Evolutionary conservation across 53 echinoderm and acorn worm genomes (phyloP).

Genomic region (Luidia sarsii): DNA sequence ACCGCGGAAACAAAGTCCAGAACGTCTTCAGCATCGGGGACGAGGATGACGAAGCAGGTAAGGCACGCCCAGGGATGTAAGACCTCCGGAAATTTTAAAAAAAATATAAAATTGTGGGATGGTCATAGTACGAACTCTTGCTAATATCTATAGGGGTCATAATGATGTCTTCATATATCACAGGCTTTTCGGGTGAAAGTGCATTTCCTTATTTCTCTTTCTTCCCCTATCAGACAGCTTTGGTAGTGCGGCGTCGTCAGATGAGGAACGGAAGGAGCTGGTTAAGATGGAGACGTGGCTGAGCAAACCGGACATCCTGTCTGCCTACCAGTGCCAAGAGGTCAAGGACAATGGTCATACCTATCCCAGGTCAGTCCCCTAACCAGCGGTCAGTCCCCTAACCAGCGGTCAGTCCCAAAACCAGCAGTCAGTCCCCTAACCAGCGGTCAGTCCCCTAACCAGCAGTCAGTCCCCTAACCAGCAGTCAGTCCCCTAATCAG

Average conservation of each 20-base stretch:
- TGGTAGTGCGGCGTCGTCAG: conserved; percentile 74
- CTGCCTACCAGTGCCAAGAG: conserved; percentile 86
- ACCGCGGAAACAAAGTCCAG: conserved; percentile 80
- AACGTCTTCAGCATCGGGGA: conserved; percentile 94
- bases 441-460: no score
- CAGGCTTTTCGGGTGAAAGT: neutral
- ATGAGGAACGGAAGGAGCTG: conserved; percentile 93
- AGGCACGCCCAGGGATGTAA: no score
- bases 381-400: neutral
- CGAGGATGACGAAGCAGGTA: conserved; percentile 82
- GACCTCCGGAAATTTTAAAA: neutral
- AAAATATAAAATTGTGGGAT: neutral
- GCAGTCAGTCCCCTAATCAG: no score
- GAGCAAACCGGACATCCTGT: conserved; percentile 87
- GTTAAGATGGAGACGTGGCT: conserved; percentile 96
- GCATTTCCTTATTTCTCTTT: no score
- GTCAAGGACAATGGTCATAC: conserved; percentile 96
- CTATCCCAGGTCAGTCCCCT: conserved; percentile 86
- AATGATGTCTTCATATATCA: neutral
- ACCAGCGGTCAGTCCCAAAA: no score
- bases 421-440: no score
- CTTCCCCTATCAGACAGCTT: conserved; percentile 89
- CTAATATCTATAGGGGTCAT: neutral
- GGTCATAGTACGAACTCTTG: neutral
- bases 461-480: no score